Conservation (phyloP, 2,113 vertebrate species). For the Lepus timidus region DNA sequence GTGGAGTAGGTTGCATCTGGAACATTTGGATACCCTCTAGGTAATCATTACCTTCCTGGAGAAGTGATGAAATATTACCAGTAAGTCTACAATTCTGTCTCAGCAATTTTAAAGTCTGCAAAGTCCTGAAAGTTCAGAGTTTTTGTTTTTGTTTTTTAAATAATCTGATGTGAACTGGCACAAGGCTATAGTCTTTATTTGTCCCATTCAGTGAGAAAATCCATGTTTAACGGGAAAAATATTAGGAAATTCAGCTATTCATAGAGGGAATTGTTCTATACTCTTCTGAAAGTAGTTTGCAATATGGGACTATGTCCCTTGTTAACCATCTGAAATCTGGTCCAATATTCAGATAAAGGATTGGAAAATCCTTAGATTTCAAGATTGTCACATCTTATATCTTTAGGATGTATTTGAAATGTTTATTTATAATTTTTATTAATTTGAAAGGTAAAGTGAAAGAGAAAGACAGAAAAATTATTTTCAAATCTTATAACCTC, state of each 20-base stretch:
- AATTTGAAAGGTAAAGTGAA: too few species aligned
- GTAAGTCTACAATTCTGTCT: background rate
- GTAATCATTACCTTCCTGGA: background rate
- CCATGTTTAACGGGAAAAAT: background rate
- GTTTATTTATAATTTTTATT: too few species aligned
- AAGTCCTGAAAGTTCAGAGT: background rate
- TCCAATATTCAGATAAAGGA: background rate
- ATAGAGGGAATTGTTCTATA: background rate
- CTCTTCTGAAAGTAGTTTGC: background rate
- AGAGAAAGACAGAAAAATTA: too few species aligned
- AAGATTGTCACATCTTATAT: background rate
- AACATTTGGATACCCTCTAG: background rate
- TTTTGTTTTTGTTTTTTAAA: background rate
- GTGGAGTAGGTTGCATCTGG: background rate
- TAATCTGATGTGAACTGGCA: background rate
- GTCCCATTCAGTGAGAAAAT: background rate
- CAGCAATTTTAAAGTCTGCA: background rate
- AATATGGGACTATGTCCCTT: background rate
- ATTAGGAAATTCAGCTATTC: background rate
- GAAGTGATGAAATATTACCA: background rate
- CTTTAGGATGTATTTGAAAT: background rate
- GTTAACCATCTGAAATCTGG: background rate
- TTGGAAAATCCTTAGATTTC: background rate
- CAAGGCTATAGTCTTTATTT: background rate
- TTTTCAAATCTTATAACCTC: background rate